Conservation (phyloP, 1,140 invertebrate species). For the Pogonognathellus flavescens region DNA sequence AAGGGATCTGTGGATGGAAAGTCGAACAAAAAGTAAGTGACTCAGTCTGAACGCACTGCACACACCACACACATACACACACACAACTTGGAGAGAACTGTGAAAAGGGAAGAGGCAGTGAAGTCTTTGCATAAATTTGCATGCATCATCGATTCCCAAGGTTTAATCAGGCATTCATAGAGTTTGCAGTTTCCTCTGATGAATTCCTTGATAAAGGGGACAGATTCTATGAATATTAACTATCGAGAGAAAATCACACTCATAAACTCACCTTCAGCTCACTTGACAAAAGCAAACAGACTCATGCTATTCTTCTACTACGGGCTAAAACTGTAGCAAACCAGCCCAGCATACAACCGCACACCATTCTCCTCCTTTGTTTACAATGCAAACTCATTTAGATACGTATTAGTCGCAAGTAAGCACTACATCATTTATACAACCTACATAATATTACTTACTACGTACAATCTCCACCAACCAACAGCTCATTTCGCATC, state of each 20-base stretch:
- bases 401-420: too few species aligned
- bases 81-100: slow-evolving; percentile 15
- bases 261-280: slow-evolving; percentile 46
- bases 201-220: slow-evolving; percentile 61
- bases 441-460: too few species aligned
- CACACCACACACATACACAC: neutral
- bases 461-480: too few species aligned
- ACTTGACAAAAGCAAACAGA: neutral
- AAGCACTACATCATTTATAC: too few species aligned
- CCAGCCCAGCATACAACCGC: too few species aligned
- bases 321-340: neutral
- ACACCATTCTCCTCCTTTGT: too few species aligned
- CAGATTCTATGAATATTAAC: slow-evolving; percentile 63
- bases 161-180: slow-evolving; percentile 63
- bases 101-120: slow-evolving; percentile 7
- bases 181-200: slow-evolving; percentile 51
- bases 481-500: too few species aligned
- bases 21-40: neutral
- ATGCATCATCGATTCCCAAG: slow-evolving; percentile 61
- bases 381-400: too few species aligned
- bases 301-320: neutral
- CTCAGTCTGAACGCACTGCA: neutral
- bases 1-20: neutral
- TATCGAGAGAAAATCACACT: slow-evolving; percentile 57
- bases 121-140: slow-evolving; percentile 60